Base-by-base conservation (phyloP, 2,113 vertebrate species). In the Dasyprocta punctata region DNA sequence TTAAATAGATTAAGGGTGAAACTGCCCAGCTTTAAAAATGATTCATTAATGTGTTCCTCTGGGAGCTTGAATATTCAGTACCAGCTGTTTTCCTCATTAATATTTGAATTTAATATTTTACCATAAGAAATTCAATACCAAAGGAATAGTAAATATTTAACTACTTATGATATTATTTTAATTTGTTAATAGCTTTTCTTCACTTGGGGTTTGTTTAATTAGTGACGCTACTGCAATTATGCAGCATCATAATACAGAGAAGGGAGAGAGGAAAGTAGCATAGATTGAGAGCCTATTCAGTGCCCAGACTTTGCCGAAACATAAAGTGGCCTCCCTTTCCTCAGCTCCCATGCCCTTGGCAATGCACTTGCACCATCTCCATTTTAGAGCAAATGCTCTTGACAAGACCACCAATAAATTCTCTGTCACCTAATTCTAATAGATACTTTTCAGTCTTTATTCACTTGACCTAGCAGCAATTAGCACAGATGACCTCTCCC, bases 91-190 rank as follows among this genome's bases (percentile, higher is more conserved):
- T 80, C 75, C 73, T 96, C 85, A 93, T 89, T 96, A 93, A 97
- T 95, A 94, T 95, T 84, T 94, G 33, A 95, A 95, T 95, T 92
- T 95, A 89, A 87, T 97, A 83, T 95, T 97, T 96, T 97, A 95
- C 65, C 41, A n/a, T 85, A 93, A 92, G 92, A 96, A 94, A 98
- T 80, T 36, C 11, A 60, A 85, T 94, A 61, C 38, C 78, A 93
- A 94, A 97, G 56, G 75, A 96, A 96, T 80, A 87, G 97, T 93
- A 97, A 98, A 97, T 97, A 97, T 96, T 97, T 97, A 95, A 92
- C 92, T 47, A 65, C 88, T 58, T 80, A 91, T 28, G n/a, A 17
- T 58, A 86, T 86, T 89, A 65, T 93, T 97, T 97, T 92, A 95
- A 96, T 90, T 82, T n/a, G 75, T 67, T 84, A 82, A 83, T 47